A percentile compares a stretch with the other conserved stretches of the same genome.
Evolutionary conservation across 2,888 invertebrate genomes (phyloP).

Genomic region (Plebejus anna): DNA sequence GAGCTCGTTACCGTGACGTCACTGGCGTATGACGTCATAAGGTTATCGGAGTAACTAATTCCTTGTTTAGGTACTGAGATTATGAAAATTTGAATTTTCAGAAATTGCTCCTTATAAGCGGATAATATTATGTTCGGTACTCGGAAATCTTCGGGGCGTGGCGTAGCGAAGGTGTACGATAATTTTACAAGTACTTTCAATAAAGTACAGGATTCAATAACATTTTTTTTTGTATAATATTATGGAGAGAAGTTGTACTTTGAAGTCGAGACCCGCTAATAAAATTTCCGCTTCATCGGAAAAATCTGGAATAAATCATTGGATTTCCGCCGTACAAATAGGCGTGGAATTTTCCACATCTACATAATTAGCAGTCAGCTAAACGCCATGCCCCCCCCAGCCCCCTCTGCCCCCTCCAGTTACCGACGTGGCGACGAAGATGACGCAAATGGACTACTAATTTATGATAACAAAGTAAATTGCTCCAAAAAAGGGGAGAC

Average conservation of each 20-base stretch:
- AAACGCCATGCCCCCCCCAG: not conserved
- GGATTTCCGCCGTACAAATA: not conserved
- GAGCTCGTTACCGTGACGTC: not conserved
- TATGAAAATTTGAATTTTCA: not conserved
- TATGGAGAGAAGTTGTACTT: not conserved
- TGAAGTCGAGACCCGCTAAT: not conserved
- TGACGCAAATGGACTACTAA: slow-evolving; percentile 44
- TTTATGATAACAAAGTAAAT: slow-evolving; percentile 51
- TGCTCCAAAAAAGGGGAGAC: slow-evolving; percentile 50
- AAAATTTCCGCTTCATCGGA: not conserved
- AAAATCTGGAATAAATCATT: slow-evolving; percentile 4
- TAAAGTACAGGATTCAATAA: not conserved
- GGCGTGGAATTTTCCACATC: slow-evolving; percentile 16
- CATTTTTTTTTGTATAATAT: not conserved
- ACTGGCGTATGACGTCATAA: not conserved
- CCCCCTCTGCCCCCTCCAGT: not conserved
- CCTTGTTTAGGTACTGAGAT: not conserved
- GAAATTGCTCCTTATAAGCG: not conserved
- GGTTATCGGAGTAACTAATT: not conserved
- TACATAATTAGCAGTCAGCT: slow-evolving; percentile 20
- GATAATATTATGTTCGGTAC: not conserved
- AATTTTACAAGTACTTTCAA: not conserved
- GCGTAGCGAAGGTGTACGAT: not conserved
- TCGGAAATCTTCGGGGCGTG: too few species aligned
- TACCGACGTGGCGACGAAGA: slow-evolving; percentile 31